A percentile compares a stretch with the other conserved stretches of the same genome.
Conservation (phyloP, 2,797 vertebrate genomes). For the Glyptemys insculpta region DNA sequence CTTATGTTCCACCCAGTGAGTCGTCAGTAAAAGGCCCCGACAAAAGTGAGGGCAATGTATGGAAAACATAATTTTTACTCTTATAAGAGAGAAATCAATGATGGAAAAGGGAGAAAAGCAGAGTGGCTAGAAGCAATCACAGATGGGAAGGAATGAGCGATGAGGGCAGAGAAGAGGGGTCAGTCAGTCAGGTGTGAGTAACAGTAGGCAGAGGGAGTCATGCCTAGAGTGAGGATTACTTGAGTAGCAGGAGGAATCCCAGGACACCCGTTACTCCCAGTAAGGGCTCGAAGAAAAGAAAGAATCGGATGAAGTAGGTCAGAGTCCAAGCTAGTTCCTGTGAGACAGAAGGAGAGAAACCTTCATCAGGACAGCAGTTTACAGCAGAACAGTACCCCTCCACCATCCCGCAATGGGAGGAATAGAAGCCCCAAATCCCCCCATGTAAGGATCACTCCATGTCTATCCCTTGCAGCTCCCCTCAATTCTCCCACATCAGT, state of each 20-base stretch:
- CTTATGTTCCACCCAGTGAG: not conserved
- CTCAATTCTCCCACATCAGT: not conserved
- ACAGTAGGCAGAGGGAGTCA: not conserved
- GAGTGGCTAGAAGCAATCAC: not conserved
- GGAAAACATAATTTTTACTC: not conserved
- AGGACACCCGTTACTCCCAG: conserved; percentile 84
- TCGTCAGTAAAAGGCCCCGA: not conserved
- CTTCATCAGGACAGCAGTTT: not conserved
- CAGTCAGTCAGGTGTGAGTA: not conserved
- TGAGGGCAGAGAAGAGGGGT: not conserved
- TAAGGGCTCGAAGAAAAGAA: conserved; percentile 81
- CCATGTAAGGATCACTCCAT: not conserved
- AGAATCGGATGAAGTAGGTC: conserved; percentile 85
- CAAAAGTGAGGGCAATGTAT: not conserved
- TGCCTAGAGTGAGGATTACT: conserved; percentile 73
- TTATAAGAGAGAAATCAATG: not conserved
- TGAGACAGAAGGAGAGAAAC: not conserved
- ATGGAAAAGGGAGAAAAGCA: not conserved
- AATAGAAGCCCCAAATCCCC: not conserved
- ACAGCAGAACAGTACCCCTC: not conserved
- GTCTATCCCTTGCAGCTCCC: not conserved
- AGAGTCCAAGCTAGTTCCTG: conserved; percentile 89
- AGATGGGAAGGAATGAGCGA: not conserved
- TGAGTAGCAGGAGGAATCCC: conserved; percentile 83
- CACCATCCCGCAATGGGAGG: not conserved